Percentiles rank a stretch among this genome's conserved stretches.
Conservation (phyloP, 37 sponge, comb jelly and placozoan species). For the Haliclona indistincta region DNA sequence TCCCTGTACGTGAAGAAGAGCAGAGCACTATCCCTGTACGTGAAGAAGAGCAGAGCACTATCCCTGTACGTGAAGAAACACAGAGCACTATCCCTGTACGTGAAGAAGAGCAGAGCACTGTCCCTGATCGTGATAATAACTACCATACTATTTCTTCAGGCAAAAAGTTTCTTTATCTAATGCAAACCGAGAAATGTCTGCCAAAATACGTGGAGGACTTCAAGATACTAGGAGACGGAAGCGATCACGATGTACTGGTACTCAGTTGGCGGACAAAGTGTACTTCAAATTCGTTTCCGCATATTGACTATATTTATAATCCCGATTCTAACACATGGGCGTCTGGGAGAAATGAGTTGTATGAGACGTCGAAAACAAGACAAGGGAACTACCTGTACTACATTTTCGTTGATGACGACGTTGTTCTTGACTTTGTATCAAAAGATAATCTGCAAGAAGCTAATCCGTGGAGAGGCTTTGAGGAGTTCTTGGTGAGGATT, state of each 20-base stretch:
- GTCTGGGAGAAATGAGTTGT: background rate
- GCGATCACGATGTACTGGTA: background rate
- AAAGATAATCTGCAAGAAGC: background rate
- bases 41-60: too few relatives aligned
- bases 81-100: too few relatives aligned
- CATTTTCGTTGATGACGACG: conserved; percentile 3
- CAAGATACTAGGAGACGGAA: background rate
- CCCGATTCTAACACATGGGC: background rate
- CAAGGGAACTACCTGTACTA: background rate
- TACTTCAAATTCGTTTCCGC: background rate
- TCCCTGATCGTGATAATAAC: too few relatives aligned
- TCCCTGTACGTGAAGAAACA: too few relatives aligned
- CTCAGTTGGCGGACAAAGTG: background rate
- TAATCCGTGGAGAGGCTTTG: conserved; percentile 5
- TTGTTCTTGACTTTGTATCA: background rate
- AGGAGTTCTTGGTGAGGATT: background rate
- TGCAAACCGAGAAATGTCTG: conserved; percentile 2
- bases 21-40: too few relatives aligned
- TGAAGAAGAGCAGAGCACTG: too few relatives aligned
- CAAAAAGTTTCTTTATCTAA: background rate
- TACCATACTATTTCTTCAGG: too few relatives aligned
- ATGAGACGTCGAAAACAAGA: background rate
- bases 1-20: too few relatives aligned
- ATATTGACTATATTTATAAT: background rate
- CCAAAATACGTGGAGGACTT: background rate